Evolutionary conservation across 2,888 invertebrate species (phyloP).

Genomic region (Hirtodrosophila alboralis): DNA sequence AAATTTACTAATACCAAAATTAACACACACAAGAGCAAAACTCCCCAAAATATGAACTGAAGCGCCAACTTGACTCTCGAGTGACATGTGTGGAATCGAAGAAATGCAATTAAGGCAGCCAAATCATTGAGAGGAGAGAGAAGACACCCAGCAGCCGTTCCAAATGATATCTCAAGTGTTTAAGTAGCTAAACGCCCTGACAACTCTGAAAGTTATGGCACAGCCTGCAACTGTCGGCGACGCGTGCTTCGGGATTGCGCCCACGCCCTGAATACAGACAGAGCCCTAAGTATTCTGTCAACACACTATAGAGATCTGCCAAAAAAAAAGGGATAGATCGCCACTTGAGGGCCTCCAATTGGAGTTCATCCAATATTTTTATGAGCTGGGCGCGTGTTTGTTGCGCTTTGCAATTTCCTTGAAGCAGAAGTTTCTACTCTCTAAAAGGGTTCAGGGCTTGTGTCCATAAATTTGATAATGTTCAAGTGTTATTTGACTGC

Average conservation of each 20-base stretch:
- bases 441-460: slow-evolving; percentile 68
- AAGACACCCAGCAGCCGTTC: slow-evolving; percentile 22
- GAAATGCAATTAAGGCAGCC: slow-evolving; percentile 73
- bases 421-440: slow-evolving; percentile 28
- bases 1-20: slow-evolving; percentile 75
- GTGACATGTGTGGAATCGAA: slow-evolving; percentile 74
- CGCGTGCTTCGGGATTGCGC: slow-evolving; percentile 58
- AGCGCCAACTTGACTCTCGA: slow-evolving; percentile 73
- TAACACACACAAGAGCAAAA: slow-evolving; percentile 44
- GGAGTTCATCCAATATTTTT: slow-evolving; percentile 38
- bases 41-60: slow-evolving; percentile 53
- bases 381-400: slow-evolving; percentile 43
- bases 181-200: slow-evolving; percentile 78
- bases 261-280: neutral
- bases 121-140: slow-evolving; percentile 37
- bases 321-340: slow-evolving; percentile 20
- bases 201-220: slow-evolving; percentile 74
- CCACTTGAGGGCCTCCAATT: slow-evolving; percentile 58
- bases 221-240: slow-evolving; percentile 63
- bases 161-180: slow-evolving; percentile 72
- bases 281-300: slow-evolving; percentile 76
- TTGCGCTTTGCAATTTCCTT: slow-evolving; percentile 44
- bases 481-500: slow-evolving; percentile 59
- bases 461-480: slow-evolving; percentile 70
- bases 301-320: slow-evolving; percentile 59